These are phyloP conservation scores for Dolichopus griseipennis DNA, from an alignment of 2,888 invertebrate genomes.

Conservation along the genomic window DNA sequence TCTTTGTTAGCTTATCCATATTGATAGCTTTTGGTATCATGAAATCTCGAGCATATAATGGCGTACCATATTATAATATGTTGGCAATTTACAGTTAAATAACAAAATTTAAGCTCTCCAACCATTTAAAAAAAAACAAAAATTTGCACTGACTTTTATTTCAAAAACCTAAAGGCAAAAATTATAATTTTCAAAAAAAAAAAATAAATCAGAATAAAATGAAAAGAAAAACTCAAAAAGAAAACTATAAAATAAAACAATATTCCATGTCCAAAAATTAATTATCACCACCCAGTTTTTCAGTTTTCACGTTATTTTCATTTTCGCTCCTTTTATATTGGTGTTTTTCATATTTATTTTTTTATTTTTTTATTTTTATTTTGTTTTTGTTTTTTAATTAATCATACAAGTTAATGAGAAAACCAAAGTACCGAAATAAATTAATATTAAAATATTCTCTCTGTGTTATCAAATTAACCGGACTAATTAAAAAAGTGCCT, in stretches of 20 bases:
- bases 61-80: no score
- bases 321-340: no score
- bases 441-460: constrained; percentile 6
- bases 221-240: background rate
- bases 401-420: constrained; percentile 6
- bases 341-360: background rate
- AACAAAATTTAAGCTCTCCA: no score
- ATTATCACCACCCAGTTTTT: constrained; percentile 6
- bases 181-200: background rate
- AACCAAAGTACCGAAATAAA: constrained; percentile 6
- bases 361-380: background rate
- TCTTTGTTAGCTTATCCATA: no score
- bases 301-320: background rate
- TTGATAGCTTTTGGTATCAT: no score
- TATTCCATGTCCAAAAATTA: constrained; percentile 4
- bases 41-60: no score
- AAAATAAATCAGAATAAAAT: background rate
- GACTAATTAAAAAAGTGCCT: constrained; percentile 6
- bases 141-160: background rate
- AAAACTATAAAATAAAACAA: background rate
- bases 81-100: no score
- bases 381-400: background rate
- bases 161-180: background rate
- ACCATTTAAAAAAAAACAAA: background rate
- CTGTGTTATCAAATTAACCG: constrained; percentile 6